Evolutionary conservation across 2,888 invertebrate species (phyloP), one percentile per base, ranked within the genome.

Genomic region (Heliconius cydno): DNA sequence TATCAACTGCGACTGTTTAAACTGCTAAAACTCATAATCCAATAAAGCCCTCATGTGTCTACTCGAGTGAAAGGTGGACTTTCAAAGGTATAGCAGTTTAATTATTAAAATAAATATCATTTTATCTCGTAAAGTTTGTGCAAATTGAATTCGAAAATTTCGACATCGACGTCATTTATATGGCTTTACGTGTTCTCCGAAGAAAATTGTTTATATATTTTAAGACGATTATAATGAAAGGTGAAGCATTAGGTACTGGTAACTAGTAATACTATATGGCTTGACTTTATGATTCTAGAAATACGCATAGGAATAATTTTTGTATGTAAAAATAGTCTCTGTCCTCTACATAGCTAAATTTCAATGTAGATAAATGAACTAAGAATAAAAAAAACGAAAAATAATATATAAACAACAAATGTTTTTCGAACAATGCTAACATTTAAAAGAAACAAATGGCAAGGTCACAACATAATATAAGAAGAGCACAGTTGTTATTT

Each of bases 21-120:
- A 91, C 89, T 90, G 89, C 88, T 88, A 90, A 92, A 92, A 91
- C 91, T 89, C 88, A 89, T 93, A 93, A 94, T 94, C 93, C 92
- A 90, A 93, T 93, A 88, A 92, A 89, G 87, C 89, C 87, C 87
- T 87, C 87, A 85, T 86, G 85, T 87, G 89, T 87, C 87, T 89
- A 88, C 84, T 87, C 86, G 85, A 88, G 88, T 88, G 88, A 84
- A 88, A 89, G 87, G 87, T 82, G 77, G 78, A 83, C 82, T 82
- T 79, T 81, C 78, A 80, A 82, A 84, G 78, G 81, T 82, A 79
- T 78, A 82, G 72, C 52, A 38, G 63, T 77, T 67, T 76, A 82
- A 79, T 80, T 73, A 57, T 76, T 57, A 77, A 78, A 78, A 81
- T 78, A 78, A 82, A 83, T 76, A 79, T 77, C 57, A 74, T 60